Evolutionary conservation across 1,140 invertebrate genomes (phyloP).

Genomic region (Antheraea mylitta): DNA sequence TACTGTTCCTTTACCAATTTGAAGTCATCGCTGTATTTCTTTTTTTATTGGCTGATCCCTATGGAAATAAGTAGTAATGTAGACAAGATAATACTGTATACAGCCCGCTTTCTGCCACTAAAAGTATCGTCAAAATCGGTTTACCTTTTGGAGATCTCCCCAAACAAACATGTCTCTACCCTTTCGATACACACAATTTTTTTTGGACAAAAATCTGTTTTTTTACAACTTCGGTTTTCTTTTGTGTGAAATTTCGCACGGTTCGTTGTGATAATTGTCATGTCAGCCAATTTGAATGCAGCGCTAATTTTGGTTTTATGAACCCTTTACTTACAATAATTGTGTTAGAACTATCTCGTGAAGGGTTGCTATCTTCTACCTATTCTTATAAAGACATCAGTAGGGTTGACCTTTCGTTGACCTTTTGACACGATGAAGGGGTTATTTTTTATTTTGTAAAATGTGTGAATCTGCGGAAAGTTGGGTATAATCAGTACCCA

Average conservation of each 20-base stretch:
- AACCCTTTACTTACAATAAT: slow-evolving; percentile 55
- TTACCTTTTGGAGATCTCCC: too few relatives aligned
- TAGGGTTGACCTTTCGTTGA: slow-evolving; percentile 63
- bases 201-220: slow-evolving; percentile 19
- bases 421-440: slow-evolving; percentile 38
- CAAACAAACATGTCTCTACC: slow-evolving; percentile 35
- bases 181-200: slow-evolving; percentile 42
- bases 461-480: slow-evolving; percentile 45
- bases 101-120: too few relatives aligned
- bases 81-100: too few relatives aligned
- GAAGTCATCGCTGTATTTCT: too few relatives aligned
- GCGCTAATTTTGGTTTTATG: slow-evolving; percentile 63
- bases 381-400: slow-evolving; percentile 32
- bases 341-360: slow-evolving; percentile 44
- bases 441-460: slow-evolving; percentile 38
- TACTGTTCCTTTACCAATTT: too few relatives aligned
- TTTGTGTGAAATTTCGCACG: slow-evolving; percentile 71
- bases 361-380: slow-evolving; percentile 46
- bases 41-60: too few relatives aligned
- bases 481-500: slow-evolving; percentile 50
- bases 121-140: too few relatives aligned
- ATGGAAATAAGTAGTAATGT: too few relatives aligned
- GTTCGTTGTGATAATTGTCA: slow-evolving; percentile 55
- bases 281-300: slow-evolving; percentile 65
- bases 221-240: slow-evolving; percentile 36